Conservation (phyloP, 92 coral and sea anemone species). For the Meandrina meandrites region DNA sequence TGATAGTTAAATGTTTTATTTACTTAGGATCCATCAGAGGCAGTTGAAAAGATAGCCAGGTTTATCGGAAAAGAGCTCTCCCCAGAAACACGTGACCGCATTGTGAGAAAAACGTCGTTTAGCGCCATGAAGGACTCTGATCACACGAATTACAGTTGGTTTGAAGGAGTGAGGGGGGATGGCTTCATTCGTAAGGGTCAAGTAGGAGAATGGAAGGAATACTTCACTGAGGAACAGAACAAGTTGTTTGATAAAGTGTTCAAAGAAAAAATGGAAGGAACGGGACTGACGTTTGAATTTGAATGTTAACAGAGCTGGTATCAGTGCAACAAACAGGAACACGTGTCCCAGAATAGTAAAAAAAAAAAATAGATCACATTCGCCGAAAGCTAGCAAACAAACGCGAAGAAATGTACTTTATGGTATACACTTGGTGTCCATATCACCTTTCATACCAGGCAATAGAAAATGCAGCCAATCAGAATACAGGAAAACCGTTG, state of each 20-base stretch:
- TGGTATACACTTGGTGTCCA: too few relatives aligned
- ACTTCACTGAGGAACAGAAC: slow-evolving; percentile 53
- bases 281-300: slow-evolving; percentile 22
- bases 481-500: too few relatives aligned
- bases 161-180: slow-evolving; percentile 32
- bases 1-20: background rate
- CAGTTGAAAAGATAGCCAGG: slow-evolving; percentile 29
- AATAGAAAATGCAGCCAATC: too few relatives aligned
- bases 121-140: slow-evolving; percentile 30
- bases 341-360: too few relatives aligned
- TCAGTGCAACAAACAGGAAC: too few relatives aligned
- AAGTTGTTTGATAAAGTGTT: slow-evolving; percentile 38
- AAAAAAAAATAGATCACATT: too few relatives aligned
- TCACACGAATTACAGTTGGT: slow-evolving; percentile 36
- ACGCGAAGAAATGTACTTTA: too few relatives aligned
- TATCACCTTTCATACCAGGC: too few relatives aligned
- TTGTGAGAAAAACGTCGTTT: slow-evolving; percentile 41
- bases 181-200: slow-evolving; percentile 32
- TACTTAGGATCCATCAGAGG: slow-evolving; percentile 20
- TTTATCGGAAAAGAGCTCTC: slow-evolving; percentile 23
- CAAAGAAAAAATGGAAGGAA: slow-evolving; percentile 24
- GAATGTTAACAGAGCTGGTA: background rate
- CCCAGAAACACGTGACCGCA: slow-evolving; percentile 13
- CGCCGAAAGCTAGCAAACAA: too few relatives aligned
- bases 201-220: slow-evolving; percentile 43